A percentile compares a stretch with the other conserved stretches of the same genome.
Evolutionary conservation across 2,888 invertebrate species (phyloP).

Genomic region (Tachystola acroxantha): DNA sequence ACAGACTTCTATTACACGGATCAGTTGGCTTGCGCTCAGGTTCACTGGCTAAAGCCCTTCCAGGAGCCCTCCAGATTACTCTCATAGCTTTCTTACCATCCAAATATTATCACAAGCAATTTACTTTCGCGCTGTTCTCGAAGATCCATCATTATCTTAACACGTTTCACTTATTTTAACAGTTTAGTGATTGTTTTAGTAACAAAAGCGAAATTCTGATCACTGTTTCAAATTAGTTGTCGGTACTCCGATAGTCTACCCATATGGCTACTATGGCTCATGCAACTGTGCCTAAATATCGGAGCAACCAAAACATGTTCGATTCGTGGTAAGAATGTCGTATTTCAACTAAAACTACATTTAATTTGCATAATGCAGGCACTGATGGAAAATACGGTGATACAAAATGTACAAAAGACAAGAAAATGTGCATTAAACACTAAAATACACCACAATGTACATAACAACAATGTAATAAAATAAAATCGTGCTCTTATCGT

Average conservation of each 20-base stretch:
- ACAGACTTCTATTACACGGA: constrained; percentile 67
- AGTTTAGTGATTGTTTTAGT: neutral
- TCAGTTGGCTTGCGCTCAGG: constrained; percentile 57
- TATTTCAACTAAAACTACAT: too few species aligned
- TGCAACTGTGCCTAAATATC: too few species aligned
- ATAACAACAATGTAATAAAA: constrained; percentile 47
- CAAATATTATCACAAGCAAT: constrained; percentile 24
- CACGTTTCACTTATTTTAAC: neutral
- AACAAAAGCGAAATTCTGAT: too few species aligned
- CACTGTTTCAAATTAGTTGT: too few species aligned
- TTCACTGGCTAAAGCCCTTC: constrained; percentile 54
- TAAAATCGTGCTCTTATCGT: constrained; percentile 68
- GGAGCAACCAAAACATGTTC: too few species aligned
- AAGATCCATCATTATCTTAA: neutral
- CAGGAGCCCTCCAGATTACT: constrained; percentile 46
- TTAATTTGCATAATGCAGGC: too few species aligned
- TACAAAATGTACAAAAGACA: constrained; percentile 26
- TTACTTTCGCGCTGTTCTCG: neutral
- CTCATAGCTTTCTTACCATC: constrained; percentile 35
- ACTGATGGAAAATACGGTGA: neutral
- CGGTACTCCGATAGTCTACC: too few species aligned
- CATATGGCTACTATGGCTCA: too few species aligned
- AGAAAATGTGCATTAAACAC: constrained; percentile 59
- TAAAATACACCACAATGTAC: constrained; percentile 55
- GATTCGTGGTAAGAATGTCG: too few species aligned